Percentiles rank a stretch among this genome's conserved stretches.
phyloP scores from a whole-genome alignment of 1,140 invertebrate genomes.

The Cataglyphis hispanica region DNA sequence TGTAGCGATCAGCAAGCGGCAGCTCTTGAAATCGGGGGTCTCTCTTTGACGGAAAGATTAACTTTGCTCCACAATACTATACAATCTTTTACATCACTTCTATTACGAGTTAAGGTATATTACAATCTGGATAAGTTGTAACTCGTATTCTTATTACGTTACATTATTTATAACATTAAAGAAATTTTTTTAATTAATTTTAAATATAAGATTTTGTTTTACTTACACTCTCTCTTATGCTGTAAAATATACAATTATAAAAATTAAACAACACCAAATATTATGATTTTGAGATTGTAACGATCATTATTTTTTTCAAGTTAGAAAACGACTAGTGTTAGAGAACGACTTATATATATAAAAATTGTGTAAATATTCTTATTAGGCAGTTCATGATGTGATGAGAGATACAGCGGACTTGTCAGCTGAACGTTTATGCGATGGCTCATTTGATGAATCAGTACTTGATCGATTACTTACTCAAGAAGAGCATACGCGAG shows the following conservation, averaged over 20 bases:
- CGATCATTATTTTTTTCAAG: neutral
- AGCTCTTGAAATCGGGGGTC: conserved; percentile 83
- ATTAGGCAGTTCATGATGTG: conserved; percentile 90
- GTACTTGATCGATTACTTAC: conserved; percentile 90
- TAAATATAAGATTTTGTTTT: neutral
- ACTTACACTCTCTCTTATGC: neutral
- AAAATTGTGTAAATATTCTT: neutral
- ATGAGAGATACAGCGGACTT: conserved; percentile 89
- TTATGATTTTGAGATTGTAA: conserved; percentile 26
- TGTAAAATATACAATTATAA: no score
- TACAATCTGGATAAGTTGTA: neutral
- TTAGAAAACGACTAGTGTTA: neutral
- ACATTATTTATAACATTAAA: neutral
- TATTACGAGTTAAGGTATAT: conserved; percentile 89
- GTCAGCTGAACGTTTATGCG: conserved; percentile 86
- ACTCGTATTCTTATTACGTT: neutral
- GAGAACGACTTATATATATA: conserved; percentile 1
- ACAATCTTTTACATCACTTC: conserved; percentile 85
- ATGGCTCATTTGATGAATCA: conserved; percentile 79
- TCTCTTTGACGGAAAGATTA: conserved; percentile 93
- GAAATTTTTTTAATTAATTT: neutral
- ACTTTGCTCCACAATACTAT: conserved; percentile 92
- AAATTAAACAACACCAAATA: neutral
- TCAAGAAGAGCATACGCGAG: conserved; percentile 89
- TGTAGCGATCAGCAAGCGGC: conserved; percentile 86